Percentiles rank a stretch among this genome's conserved stretches.
Conservation (phyloP, 2,113 vertebrate species). For the Orcinus orca region DNA sequence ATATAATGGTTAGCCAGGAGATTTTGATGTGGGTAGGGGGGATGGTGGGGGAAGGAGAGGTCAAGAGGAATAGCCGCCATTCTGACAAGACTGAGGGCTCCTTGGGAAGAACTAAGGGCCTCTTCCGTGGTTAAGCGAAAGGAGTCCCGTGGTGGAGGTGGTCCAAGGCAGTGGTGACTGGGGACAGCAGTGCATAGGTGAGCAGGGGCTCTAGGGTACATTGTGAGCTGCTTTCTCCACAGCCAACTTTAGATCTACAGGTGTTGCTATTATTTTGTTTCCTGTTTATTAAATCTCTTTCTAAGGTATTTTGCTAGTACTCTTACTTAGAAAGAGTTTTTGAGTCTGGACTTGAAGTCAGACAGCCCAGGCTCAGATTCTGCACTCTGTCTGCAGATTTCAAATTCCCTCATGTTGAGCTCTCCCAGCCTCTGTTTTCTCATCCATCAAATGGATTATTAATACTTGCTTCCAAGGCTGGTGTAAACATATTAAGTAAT, state of each 20-base stretch:
- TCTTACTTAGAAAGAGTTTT: not conserved
- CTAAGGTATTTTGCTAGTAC: not conserved
- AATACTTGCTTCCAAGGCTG: not conserved
- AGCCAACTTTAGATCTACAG: not conserved
- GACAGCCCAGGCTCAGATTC: not conserved
- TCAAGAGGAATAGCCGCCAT: not conserved
- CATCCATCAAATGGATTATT: not conserved
- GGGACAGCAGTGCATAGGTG: accelerated
- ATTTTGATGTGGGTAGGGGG: not conserved
- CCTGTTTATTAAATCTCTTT: not conserved
- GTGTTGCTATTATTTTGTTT: not conserved
- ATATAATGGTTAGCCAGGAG: not conserved
- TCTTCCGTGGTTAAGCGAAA: not conserved
- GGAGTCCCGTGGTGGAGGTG: not conserved
- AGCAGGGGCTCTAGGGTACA: accelerated
- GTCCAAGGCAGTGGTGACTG: accelerated
- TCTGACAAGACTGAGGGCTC: not conserved
- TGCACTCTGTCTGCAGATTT: not conserved
- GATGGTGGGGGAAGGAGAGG: too few relatives aligned
- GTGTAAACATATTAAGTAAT: not conserved
- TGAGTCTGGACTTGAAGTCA: not conserved
- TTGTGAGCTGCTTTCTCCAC: not conserved
- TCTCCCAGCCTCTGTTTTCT: not conserved
- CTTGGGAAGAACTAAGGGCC: not conserved
- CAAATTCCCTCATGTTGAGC: not conserved